Evolutionary conservation across 2,797 vertebrate genomes (phyloP).

Genomic region (Zalophus californianus): DNA sequence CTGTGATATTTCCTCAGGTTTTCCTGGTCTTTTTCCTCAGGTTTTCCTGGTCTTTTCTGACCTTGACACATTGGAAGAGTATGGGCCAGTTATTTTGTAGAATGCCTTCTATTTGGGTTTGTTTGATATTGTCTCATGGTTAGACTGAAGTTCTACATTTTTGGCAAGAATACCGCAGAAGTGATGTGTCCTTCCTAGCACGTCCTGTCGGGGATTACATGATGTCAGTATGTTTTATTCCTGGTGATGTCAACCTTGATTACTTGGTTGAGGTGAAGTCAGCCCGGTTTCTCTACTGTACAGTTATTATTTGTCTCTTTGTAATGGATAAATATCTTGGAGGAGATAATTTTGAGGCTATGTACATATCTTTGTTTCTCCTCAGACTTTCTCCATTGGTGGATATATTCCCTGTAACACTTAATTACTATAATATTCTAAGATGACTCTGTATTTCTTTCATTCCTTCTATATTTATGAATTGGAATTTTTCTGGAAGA

Average conservation of each 20-base stretch:
- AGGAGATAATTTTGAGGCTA: not conserved
- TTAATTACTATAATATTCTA: not conserved
- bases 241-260: not conserved
- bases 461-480: not conserved
- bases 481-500: not conserved
- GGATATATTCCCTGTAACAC: not conserved
- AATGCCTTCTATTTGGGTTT: not conserved
- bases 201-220: not conserved
- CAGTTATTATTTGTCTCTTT: not conserved
- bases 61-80: not conserved
- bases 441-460: constrained; percentile 3
- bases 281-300: not conserved
- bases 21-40: not conserved
- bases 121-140: not conserved
- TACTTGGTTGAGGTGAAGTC: not conserved
- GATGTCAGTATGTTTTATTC: not conserved
- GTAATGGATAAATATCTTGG: not conserved
- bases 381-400: not conserved
- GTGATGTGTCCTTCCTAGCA: not conserved
- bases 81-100: not conserved
- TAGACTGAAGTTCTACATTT: not conserved
- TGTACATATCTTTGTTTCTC: not conserved
- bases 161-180: not conserved
- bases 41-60: not conserved
- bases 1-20: not conserved